Evolutionary conservation across 2,113 vertebrate species (phyloP).

Genomic region (Nyctereutes procyonoides): DNA sequence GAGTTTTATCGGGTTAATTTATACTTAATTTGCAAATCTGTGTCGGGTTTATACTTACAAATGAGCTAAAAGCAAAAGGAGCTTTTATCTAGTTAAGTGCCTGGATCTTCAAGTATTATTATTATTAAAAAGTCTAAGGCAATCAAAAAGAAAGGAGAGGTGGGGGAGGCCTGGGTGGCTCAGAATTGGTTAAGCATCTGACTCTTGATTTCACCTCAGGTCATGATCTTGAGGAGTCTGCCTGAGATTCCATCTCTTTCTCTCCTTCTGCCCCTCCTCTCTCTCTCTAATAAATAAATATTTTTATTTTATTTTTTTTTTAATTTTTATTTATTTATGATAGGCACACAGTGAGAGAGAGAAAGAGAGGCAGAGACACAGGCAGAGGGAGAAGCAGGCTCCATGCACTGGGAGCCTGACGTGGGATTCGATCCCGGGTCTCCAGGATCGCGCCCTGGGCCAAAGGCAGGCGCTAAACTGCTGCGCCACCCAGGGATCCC

Average conservation of each 20-base stretch:
- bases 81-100: conserved; percentile 17
- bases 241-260: neutral
- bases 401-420: too few species aligned
- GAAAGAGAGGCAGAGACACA: too few species aligned
- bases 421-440: too few species aligned
- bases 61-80: conserved; percentile 68
- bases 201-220: neutral
- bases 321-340: too few species aligned
- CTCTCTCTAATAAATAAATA: neutral
- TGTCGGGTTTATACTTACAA: conserved; percentile 56
- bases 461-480: too few species aligned
- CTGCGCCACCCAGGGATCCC: too few species aligned
- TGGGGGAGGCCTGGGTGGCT: neutral
- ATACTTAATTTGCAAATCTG: conserved; percentile 63
- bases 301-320: too few species aligned
- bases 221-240: neutral
- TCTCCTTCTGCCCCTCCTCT: neutral
- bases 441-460: too few species aligned
- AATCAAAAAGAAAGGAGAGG: conserved; percentile 56
- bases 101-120: conserved; percentile 47
- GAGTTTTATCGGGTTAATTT: conserved; percentile 20
- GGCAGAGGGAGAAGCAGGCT: too few species aligned
- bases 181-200: neutral
- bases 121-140: conserved; percentile 24
- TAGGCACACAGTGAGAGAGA: too few species aligned